Percentiles rank a stretch among this genome's conserved stretches.
Conservation (phyloP, 2,797 vertebrate genomes). For the Paratrypauchen microcephalus region DNA sequence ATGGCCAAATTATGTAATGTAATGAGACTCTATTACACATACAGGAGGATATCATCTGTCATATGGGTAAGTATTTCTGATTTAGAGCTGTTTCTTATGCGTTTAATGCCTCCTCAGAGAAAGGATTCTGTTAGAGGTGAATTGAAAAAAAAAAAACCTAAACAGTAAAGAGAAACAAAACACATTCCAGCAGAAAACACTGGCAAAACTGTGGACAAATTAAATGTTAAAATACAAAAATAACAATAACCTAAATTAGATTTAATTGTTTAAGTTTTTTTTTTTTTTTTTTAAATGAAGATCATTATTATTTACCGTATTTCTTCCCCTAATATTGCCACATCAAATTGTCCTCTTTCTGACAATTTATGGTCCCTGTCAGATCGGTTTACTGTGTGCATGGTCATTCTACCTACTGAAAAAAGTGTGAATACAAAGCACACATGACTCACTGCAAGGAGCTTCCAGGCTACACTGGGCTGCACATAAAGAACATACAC, state of each 20-base stretch:
- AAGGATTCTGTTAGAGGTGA: slow-evolving; percentile 45
- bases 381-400: no score
- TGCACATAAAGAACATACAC: not conserved
- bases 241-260: no score
- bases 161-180: slow-evolving; percentile 14
- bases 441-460: not conserved
- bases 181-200: not conserved
- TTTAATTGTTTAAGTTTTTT: no score
- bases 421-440: not conserved
- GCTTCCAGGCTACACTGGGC: not conserved
- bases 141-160: slow-evolving; percentile 14
- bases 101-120: not conserved
- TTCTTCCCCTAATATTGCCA: no score
- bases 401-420: no score
- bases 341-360: no score
- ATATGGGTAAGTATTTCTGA: not conserved
- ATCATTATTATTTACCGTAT: no score
- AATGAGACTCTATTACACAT: slow-evolving; percentile 30
- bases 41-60: not conserved
- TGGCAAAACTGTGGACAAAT: no score
- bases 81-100: not conserved
- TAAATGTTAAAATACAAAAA: no score
- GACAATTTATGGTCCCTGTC: no score
- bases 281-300: no score
- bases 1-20: slow-evolving; percentile 48